phyloP scores from a whole-genome alignment of 2,888 invertebrate species.

The Stratiomys singularior region DNA sequence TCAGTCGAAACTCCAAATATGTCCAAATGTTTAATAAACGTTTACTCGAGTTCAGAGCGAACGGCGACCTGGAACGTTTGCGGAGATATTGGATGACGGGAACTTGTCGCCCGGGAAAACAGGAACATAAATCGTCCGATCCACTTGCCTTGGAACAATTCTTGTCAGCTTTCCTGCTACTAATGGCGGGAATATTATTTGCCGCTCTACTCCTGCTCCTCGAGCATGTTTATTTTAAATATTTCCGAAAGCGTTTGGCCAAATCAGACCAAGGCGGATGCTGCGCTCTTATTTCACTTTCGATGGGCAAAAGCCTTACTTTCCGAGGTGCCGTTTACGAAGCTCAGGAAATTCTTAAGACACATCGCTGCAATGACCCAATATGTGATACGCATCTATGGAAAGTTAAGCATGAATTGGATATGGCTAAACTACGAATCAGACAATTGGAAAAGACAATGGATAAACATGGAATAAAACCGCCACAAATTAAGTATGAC shows the following conservation, averaged over 20 bases:
- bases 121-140: slow-evolving; percentile 90
- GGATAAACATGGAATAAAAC: slow-evolving; percentile 83
- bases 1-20: slow-evolving; percentile 94
- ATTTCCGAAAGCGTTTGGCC: slow-evolving; percentile 86
- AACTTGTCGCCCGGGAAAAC: slow-evolving; percentile 90
- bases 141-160: slow-evolving; percentile 94
- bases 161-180: slow-evolving; percentile 93
- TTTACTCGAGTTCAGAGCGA: slow-evolving; percentile 88
- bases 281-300: slow-evolving; percentile 91
- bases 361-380: slow-evolving; percentile 81
- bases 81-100: slow-evolving; percentile 98
- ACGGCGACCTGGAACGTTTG: slow-evolving; percentile 94
- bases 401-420: slow-evolving; percentile 91
- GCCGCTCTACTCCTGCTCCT: slow-evolving; percentile 87
- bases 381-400: slow-evolving; percentile 85
- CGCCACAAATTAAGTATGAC: slow-evolving; percentile 74
- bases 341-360: slow-evolving; percentile 78
- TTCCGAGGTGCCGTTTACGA: slow-evolving; percentile 84
- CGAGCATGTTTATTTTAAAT: slow-evolving; percentile 96
- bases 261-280: slow-evolving; percentile 91
- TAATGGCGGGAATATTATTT: slow-evolving; percentile 93
- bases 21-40: slow-evolving; percentile 92
- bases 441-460: slow-evolving; percentile 87
- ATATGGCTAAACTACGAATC: slow-evolving; percentile 85
- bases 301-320: slow-evolving; percentile 85